Base-by-base conservation (phyloP, 2,888 invertebrate genomes). In the Andrena trimmerana region DNA sequence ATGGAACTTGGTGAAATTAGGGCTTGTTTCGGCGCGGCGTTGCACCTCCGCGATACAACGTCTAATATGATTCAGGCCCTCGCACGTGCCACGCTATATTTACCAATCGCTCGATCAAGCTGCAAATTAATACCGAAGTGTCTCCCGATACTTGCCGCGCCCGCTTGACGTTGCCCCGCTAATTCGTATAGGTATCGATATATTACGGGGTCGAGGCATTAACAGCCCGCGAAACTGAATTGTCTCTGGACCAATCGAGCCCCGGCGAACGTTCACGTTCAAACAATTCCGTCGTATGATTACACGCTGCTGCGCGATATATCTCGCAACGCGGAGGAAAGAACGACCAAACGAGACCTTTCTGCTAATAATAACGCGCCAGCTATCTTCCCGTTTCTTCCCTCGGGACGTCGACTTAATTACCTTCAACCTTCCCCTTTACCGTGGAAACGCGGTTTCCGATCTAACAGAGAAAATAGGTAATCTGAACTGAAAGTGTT, bases 81-180 rank as follows among this genome's bases (percentile, higher is more conserved):
- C 27, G 27, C 48, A 33, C 77, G 60, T 36, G 65, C 48, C 36
- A 27, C 57, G 20, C 57, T 57, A 33, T 81, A 24, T 81, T 73
- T 73, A 73, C 68, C 73, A 62, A 60, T 72, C 65, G 69, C 68
- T 69, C 81, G 65, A 73, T 73, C 63, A 80, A 48, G 27, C 59
- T 42, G 50, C 36, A 69, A 80, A 82, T 82, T 82, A 82, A 71
- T 82, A 81, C n/a, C 42, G 65, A 66, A 60, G 42, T 69, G 36
- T 73, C 65, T 48, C 66, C 20, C 60, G 8, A 66, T 36, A 66
- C 54, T 36, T 20, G 52, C 57, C 59, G 31, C 27, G 31, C 3
- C 42, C 7, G 65, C 72, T 60, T 69, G 42, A 60, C 42, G 81
- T 54, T 57, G 66, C 24, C 60, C 2, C 33, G 42, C 24, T 75